Evolutionary conservation across 2,113 vertebrate species (phyloP).

Genomic region (Epinephelus fuscoguttatus): DNA sequence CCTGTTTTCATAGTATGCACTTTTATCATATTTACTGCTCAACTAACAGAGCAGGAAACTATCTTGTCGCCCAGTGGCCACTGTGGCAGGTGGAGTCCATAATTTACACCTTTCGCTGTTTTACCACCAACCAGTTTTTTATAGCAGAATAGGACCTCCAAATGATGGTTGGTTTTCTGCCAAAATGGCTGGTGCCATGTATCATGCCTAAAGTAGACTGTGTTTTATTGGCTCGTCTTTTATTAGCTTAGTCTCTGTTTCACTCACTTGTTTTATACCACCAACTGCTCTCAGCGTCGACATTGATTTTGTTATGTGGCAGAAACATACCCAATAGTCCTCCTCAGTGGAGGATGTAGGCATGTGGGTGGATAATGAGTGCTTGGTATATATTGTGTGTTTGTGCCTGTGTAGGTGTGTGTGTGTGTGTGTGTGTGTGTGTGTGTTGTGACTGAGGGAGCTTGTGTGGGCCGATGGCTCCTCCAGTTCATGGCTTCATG

Average conservation of each 20-base stretch:
- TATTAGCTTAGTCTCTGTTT: slow-evolving; percentile 69
- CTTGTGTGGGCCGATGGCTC: slow-evolving; percentile 69
- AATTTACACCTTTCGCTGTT: slow-evolving; percentile 43
- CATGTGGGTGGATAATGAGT: slow-evolving; percentile 77
- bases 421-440: slow-evolving; percentile 39
- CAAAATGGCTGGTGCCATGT: slow-evolving; percentile 42
- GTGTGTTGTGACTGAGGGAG: slow-evolving; percentile 64
- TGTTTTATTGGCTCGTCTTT: slow-evolving; percentile 55
- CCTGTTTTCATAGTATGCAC: slow-evolving; percentile 32
- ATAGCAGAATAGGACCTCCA: slow-evolving; percentile 25
- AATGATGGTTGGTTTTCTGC: slow-evolving; percentile 45
- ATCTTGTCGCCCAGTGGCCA: slow-evolving; percentile 40
- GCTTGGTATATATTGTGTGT: slow-evolving; percentile 64
- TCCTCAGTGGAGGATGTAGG: slow-evolving; percentile 67
- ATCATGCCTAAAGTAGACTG: slow-evolving; percentile 55
- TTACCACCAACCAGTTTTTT: slow-evolving; percentile 47
- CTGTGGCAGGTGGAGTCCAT: slow-evolving; percentile 16
- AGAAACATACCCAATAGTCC: slow-evolving; percentile 64
- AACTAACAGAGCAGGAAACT: slow-evolving; percentile 40
- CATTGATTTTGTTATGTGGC: slow-evolving; percentile 73
- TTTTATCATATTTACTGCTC: slow-evolving; percentile 45
- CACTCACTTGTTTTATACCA: slow-evolving; percentile 61
- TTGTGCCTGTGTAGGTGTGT: slow-evolving; percentile 47
- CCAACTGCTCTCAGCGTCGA: slow-evolving; percentile 52
- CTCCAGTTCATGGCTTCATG: slow-evolving; percentile 75